Base-by-base conservation (phyloP, 1,140 invertebrate genomes). In the Micrasema minimum region DNA sequence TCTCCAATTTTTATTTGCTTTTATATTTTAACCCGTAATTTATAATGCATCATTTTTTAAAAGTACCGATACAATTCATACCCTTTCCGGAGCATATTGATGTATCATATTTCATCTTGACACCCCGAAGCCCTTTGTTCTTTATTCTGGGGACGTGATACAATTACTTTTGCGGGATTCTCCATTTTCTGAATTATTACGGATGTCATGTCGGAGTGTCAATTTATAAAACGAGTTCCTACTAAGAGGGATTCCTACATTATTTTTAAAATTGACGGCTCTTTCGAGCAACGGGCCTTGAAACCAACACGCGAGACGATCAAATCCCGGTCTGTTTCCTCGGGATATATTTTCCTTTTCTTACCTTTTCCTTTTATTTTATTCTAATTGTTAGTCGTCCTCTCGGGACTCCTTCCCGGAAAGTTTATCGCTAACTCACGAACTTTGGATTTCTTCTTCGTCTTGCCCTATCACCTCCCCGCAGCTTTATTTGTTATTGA, bases 101-200 rank as follows among this genome's bases (percentile, higher is more conserved):
- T 41, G 55, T 59, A 59, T 59, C 55, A 38, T 38, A 12, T 59
- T 10, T 41, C 35, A 59, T 38, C 38, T 41, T 59, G 55, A 41
- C 18, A 59, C 55, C 16, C 22, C 31, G 16, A 41, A 38, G 20
- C 37, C 35, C 55, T 31, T 35, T 38, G 1, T 41, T 59, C 55
- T 59, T 38, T 41, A 41, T 59, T 35, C 35, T 16, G 6, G 35
- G 38, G 55, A 59, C 55, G 55, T 59, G 55, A 59, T 18, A 59
- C 55, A 38, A 59, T 41, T 59, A 38, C 55, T 38, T 59, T 59
- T 59, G 35, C n/a, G 55, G 55, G 55, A 20, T 59, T 59, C 38
- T 59, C 37, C 37, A 59, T 41, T 9, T 38, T 12, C 16, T 18
- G 35, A 38, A 41, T 41, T 41, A 38, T 59, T 41, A 18, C 22